These are phyloP conservation scores for Acrocephalus scirpaceus DNA, from an alignment of 2,797 vertebrate genomes.

Conservation along the genomic window DNA sequence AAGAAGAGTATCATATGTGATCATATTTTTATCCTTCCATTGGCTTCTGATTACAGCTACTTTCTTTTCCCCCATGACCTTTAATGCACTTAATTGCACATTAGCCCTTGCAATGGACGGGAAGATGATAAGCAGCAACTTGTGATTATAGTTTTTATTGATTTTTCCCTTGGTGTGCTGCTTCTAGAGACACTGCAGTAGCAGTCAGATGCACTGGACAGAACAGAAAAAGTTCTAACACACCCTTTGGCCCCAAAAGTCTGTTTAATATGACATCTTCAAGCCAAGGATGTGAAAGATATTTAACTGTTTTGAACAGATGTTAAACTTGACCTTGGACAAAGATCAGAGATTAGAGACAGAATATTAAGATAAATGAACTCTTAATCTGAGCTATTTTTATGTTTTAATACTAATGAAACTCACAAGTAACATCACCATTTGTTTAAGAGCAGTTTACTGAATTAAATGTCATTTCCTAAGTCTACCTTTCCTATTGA, in stretches of 20 bases:
- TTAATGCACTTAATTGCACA: conserved; percentile 50
- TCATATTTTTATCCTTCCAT: conserved; percentile 3
- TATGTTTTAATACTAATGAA: not conserved
- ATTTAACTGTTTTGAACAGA: not conserved
- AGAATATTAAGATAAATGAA: not conserved
- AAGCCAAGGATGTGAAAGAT: not conserved
- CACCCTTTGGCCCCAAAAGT: not conserved
- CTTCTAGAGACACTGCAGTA: conserved; percentile 7
- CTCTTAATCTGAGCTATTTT: not conserved
- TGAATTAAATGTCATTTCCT: not conserved
- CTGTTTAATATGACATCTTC: not conserved
- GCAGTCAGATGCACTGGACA: not conserved
- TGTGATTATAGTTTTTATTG: conserved; percentile 10
- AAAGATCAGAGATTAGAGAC: not conserved
- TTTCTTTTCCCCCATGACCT: not conserved
- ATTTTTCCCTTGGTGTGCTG: conserved; percentile 25
- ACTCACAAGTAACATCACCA: not conserved
- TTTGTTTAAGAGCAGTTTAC: not conserved
- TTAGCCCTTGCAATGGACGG: not conserved
- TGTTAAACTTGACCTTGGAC: not conserved
- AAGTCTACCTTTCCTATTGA: not conserved
- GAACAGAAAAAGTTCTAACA: not conserved
- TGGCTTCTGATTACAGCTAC: not conserved
- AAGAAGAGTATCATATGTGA: not conserved
- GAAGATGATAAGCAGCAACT: conserved; percentile 49